Evolutionary conservation across 2,797 vertebrate species (phyloP), one percentile per base, ranked within the genome.

Genomic region (Microctenopoma lineatum): DNA sequence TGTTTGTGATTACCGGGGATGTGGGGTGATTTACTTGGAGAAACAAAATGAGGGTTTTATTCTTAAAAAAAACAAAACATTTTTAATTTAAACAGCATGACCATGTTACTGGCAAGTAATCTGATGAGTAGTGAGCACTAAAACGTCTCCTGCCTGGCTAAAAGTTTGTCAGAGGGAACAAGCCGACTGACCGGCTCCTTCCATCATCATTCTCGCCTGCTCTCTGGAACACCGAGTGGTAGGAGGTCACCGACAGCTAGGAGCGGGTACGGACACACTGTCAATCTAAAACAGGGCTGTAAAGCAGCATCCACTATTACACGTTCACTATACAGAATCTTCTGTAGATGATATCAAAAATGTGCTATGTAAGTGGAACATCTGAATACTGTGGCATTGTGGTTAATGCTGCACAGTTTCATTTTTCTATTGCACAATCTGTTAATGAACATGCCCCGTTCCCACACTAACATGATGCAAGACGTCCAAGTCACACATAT

Each of bases 321-420:
- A 8, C 32, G 9, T 34, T 7, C 7, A 34, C 32, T 34, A 34
- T 34, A 34, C 32, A 34, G 32, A 34, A 7, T 34, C 32, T 34
- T 34, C 32, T 34, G 32, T 34, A 34, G 21, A 48, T 34, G 11
- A 14, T 15, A 10, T 11, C 29, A 48, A 38, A 39, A 61, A n/a
- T 52, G 63, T 34, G 34, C 15, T 32, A 12, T 46, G 59, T 57
- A 34, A 39, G 16, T 34, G 32, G 32, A 34, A 34, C n/a, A 39
- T 39, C 10, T 63, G 38, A 45, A 38, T 6, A 15, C n/a, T 58
- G 39, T 27, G 42, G 58, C 12, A 14, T 9, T 73, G 47, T 56
- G 60, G 53, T 52, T 56, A 1, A 11, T 16, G 39, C 10, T 48
- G 58, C 69, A 39, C 32, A 21, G 50, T 64, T 65, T 65, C 45